Base-by-base conservation (phyloP, 2,888 invertebrate genomes). In the Pyrochroa serraticornis region DNA sequence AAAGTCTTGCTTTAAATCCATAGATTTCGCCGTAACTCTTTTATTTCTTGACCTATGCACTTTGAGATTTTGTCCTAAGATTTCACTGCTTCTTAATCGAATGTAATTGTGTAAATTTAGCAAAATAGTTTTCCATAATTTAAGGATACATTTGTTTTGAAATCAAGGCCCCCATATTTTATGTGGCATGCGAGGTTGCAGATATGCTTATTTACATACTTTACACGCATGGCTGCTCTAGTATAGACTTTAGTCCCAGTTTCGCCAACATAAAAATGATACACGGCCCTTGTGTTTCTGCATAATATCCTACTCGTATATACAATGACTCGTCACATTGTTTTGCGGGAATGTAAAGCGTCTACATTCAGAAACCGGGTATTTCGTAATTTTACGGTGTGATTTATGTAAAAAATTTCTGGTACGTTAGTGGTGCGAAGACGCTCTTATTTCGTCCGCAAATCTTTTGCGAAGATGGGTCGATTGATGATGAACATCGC, bases 181-280 rank as follows among this genome's bases (percentile, higher is more conserved):
- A 63, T 57, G 32, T 42, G 53, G 57, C 63, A 64, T 64, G 67
- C 62, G 66, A 71, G 70, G 63, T 68, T 68, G 72, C 64, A 68
- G 69, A 70, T 68, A 67, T 65, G 70, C 67, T 66, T 70, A 75
- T 75, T 75, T 75, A 71, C 75, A 75, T 75, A 74, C 68, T 72
- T 75, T 74, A 74, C 71, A 73, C 71, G 72, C 73, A 73, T 71
- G 70, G 71, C 60, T 64, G 71, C 72, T 69, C 69, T 67, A 64
- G 64, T 71, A 70, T 72, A 70, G 67, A 74, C 71, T 71, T 72
- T 69, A 69, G 69, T 68, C 69, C 65, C 69, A 72, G 71, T 70
- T 70, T 67, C 69, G 68, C 71, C 70, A 71, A 72, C 73, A 75
- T 75, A 74, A 75, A 75, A 75, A 71, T 74, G 74, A 75, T 75